Percentiles rank a stretch among this genome's conserved stretches.
phyloP scores from a whole-genome alignment of 2,797 vertebrate genomes.

The Aplochiton taeniatus region DNA sequence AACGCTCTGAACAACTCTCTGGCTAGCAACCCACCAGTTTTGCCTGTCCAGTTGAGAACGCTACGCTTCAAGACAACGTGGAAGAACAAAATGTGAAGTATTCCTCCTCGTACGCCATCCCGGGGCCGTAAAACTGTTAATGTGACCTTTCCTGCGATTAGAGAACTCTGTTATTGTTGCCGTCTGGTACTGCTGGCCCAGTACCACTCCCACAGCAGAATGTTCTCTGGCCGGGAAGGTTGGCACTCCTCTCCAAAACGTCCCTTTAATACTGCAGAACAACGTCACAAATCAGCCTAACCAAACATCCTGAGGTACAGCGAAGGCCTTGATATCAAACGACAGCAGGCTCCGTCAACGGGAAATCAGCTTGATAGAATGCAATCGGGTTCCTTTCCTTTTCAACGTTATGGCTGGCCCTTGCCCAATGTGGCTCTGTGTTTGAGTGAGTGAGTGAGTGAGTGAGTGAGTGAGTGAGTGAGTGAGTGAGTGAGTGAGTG shows the following conservation, averaged over 20 bases:
- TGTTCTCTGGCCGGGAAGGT: background rate
- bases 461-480: background rate
- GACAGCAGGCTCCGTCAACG: background rate
- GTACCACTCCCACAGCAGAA: background rate
- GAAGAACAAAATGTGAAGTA: conserved; percentile 39
- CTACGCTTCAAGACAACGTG: background rate
- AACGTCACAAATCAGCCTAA: conserved; percentile 31
- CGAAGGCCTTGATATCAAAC: conserved; percentile 52
- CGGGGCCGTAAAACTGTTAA: conserved; percentile 43
- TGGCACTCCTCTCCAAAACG: conserved; percentile 34
- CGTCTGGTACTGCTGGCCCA: conserved; percentile 32
- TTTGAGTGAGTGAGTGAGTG: no score
- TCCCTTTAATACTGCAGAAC: conserved; percentile 30
- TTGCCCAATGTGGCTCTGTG: background rate
- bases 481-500: conserved; percentile 2
- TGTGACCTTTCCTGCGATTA: conserved; percentile 44
- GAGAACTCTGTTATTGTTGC: conserved; percentile 52
- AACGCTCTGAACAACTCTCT: no score
- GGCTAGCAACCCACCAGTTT: no score
- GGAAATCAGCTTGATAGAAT: conserved; percentile 49
- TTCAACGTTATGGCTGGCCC: conserved; percentile 9
- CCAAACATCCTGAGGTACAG: conserved; percentile 51
- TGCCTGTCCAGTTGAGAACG: background rate
- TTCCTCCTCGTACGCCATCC: conserved; percentile 31
- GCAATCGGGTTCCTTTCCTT: conserved; percentile 24